phyloP scores from a whole-genome alignment of 2,888 invertebrate genomes.

The Dryococelus australis region DNA sequence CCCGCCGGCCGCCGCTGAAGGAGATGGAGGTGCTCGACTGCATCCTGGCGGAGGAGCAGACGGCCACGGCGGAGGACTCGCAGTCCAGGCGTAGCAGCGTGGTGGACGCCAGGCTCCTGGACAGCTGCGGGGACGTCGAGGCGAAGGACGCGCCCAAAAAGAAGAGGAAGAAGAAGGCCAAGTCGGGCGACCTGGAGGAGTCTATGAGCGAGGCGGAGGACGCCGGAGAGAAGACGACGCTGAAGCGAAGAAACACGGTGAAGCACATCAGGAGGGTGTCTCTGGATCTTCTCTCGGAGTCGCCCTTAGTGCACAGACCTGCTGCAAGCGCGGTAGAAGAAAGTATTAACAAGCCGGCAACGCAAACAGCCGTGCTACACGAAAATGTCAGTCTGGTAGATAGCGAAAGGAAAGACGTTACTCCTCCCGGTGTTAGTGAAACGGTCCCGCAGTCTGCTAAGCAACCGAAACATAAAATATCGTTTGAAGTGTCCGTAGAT shows the following conservation, averaged over 20 bases:
- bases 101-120: not conserved
- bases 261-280: constrained; percentile 39
- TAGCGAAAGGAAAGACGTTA: not conserved
- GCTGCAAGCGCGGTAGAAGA: not conserved
- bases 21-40: constrained; percentile 56
- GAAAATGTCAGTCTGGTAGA: not conserved
- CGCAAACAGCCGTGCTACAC: not conserved
- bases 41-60: constrained; percentile 56
- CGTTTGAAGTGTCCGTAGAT: constrained; percentile 37
- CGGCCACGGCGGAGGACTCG: constrained; percentile 53
- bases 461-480: constrained; percentile 31
- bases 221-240: constrained; percentile 49
- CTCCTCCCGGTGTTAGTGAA: not conserved
- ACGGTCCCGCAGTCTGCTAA: not conserved
- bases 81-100: constrained; percentile 39
- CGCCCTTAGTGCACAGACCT: not conserved
- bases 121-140: not conserved
- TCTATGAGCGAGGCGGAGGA: constrained; percentile 45
- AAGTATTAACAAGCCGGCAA: not conserved
- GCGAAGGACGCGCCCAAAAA: constrained; percentile 52
- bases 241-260: constrained; percentile 41
- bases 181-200: constrained; percentile 35
- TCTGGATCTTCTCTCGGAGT: constrained; percentile 34
- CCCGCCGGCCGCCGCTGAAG: not conserved
- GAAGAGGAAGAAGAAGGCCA: constrained; percentile 34